Percentiles rank a stretch among this genome's conserved stretches.
Evolutionary conservation across 2,797 vertebrate genomes (phyloP).

Genomic region (Notolepis coatsorum): DNA sequence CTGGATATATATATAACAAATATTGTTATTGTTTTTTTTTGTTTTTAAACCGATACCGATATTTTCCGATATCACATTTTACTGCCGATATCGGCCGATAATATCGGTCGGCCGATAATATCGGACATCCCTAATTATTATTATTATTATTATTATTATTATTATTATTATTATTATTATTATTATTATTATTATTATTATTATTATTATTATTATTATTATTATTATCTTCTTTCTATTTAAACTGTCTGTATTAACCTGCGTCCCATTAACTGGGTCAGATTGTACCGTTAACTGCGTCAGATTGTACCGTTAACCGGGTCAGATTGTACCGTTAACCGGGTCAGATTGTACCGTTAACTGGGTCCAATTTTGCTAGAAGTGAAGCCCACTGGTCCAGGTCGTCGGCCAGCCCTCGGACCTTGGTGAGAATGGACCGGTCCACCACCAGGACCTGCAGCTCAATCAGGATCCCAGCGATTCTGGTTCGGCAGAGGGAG

Average conservation of each 20-base stretch:
- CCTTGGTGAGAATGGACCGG: slow-evolving; percentile 62
- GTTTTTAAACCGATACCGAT: no score
- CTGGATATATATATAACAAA: no score
- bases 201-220: not conserved
- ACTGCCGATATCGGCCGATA: no score
- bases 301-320: slow-evolving; percentile 26
- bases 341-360: slow-evolving; percentile 35
- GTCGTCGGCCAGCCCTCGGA: slow-evolving; percentile 62
- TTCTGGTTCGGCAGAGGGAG: slow-evolving; percentile 48
- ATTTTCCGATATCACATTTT: no score
- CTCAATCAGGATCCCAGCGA: slow-evolving; percentile 75
- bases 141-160: slow-evolving; percentile 19
- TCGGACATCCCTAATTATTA: no score
- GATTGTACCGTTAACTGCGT: slow-evolving; percentile 23
- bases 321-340: not conserved
- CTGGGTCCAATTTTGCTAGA: slow-evolving; percentile 43
- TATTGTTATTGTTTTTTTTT: no score
- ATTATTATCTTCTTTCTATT: no score
- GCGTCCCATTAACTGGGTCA: slow-evolving; percentile 26
- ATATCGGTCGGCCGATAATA: no score
- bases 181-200: not conserved
- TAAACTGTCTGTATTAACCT: no score
- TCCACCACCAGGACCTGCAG: slow-evolving; percentile 73
- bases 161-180: slow-evolving; percentile 15
- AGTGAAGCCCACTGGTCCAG: slow-evolving; percentile 62